phyloP scores from a whole-genome alignment of 2,888 invertebrate species.

The Pristionchus entomophagus region DNA sequence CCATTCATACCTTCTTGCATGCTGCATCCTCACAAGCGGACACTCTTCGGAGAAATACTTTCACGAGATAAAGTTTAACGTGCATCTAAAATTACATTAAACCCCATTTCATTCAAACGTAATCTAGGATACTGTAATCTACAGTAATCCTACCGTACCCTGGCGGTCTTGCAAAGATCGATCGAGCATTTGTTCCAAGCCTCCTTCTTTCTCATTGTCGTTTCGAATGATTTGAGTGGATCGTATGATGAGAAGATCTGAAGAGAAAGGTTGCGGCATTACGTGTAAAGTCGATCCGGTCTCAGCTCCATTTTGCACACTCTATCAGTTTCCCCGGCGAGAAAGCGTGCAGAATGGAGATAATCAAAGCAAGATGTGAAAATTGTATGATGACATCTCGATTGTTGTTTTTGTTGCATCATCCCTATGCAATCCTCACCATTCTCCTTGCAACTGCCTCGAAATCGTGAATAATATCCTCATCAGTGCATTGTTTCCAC shows the following conservation, averaged over 20 bases:
- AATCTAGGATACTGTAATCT: not conserved
- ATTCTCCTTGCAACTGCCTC: constrained; percentile 70
- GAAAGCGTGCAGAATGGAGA: too few species aligned
- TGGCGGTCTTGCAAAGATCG: constrained; percentile 87
- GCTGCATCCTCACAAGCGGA: constrained; percentile 78
- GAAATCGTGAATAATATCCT: constrained; percentile 65
- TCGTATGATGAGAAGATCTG: constrained; percentile 68
- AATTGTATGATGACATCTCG: not conserved
- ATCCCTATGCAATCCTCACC: constrained; percentile 38
- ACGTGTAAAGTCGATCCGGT: too few species aligned
- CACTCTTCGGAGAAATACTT: constrained; percentile 80
- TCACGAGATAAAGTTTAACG: constrained; percentile 86
- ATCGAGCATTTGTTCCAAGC: constrained; percentile 92
- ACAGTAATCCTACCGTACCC: constrained; percentile 79
- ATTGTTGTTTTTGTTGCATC: not conserved
- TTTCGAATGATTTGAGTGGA: constrained; percentile 55
- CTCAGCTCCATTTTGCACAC: too few species aligned
- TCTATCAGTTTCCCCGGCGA: too few species aligned
- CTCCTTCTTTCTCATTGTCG: constrained; percentile 82
- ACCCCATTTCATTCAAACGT: too few species aligned
- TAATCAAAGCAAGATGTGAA: too few species aligned
- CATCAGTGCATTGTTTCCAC: constrained; percentile 54
- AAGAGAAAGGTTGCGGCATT: not conserved
- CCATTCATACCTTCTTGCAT: not conserved
- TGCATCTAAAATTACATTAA: constrained; percentile 81